A percentile compares a stretch with the other conserved stretches of the same genome.
Conservation (phyloP, 2,888 invertebrate genomes). For the Amiota mariae region DNA sequence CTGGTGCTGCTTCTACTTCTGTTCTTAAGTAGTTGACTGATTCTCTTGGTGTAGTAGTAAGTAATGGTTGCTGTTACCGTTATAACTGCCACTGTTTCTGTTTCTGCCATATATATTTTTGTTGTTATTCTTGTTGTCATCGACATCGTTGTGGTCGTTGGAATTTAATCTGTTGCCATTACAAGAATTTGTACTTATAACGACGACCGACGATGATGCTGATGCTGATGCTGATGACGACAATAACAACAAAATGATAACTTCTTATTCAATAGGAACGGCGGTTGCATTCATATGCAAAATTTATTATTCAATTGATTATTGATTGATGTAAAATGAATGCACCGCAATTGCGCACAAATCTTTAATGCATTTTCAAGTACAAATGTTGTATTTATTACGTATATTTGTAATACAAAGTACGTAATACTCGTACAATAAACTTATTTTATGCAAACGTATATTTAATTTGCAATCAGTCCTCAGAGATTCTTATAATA, state of each 20-base stretch:
- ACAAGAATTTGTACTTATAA: not conserved
- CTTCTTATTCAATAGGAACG: too few relatives aligned
- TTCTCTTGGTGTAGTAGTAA: too few relatives aligned
- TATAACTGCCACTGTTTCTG: not conserved
- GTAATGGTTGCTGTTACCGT: not conserved
- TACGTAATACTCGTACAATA: too few relatives aligned
- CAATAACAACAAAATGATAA: too few relatives aligned
- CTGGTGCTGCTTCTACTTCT: too few relatives aligned
- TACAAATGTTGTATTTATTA: not conserved
- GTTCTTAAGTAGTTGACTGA: too few relatives aligned
- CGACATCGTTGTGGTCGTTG: not conserved
- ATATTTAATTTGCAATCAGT: too few relatives aligned
- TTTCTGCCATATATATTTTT: not conserved
- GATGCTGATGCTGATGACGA: not conserved
- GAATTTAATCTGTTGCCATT: constrained; percentile 4
- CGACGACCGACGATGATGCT: not conserved
- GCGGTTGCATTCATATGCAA: constrained; percentile 14
- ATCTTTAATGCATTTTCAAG: not conserved
- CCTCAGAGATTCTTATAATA: too few relatives aligned
- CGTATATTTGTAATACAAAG: too few relatives aligned
- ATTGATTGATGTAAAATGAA: constrained; percentile 16
- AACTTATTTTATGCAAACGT: too few relatives aligned
- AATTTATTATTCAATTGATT: constrained; percentile 12
- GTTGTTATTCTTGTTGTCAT: not conserved
- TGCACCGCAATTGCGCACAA: not conserved